Conservation (phyloP, 53 echinoderm and acorn worm genomes). For the Zoroaster sp. region DNA sequence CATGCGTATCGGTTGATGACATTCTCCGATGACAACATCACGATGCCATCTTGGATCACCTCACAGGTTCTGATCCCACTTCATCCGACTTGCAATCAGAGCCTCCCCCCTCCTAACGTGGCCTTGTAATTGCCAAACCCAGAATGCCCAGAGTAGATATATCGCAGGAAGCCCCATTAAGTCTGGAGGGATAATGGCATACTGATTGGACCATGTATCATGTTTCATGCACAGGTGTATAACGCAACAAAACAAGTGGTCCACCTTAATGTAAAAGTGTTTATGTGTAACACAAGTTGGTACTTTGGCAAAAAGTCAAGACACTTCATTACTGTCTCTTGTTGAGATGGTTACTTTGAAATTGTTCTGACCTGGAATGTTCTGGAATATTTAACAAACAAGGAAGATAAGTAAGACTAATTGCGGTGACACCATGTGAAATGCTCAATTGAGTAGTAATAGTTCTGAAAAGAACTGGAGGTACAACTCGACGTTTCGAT, state of each 20-base stretch:
- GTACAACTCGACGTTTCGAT: too few species aligned
- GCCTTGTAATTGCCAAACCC: background rate
- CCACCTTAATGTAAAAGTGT: background rate
- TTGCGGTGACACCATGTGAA: too few species aligned
- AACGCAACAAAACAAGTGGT: background rate
- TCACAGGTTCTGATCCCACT: background rate
- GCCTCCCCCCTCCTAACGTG: background rate
- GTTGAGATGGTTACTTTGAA: too few species aligned
- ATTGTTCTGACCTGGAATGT: too few species aligned
- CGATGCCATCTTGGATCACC: background rate
- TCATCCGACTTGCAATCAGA: background rate
- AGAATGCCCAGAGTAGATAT: background rate
- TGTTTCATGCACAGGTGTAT: background rate
- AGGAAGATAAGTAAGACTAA: too few species aligned
- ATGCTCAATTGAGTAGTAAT: too few species aligned
- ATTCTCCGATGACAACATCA: background rate
- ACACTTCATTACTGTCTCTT: too few species aligned
- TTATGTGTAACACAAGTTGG: background rate
- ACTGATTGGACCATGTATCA: conserved; percentile 26
- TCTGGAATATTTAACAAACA: too few species aligned
- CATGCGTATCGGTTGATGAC: background rate
- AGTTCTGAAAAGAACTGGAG: too few species aligned
- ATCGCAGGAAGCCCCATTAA: background rate
- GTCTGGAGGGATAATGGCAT: background rate
- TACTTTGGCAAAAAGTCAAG: background rate